Base-by-base conservation (phyloP, 2,888 invertebrate genomes). In the Eupithecia centaureata region DNA sequence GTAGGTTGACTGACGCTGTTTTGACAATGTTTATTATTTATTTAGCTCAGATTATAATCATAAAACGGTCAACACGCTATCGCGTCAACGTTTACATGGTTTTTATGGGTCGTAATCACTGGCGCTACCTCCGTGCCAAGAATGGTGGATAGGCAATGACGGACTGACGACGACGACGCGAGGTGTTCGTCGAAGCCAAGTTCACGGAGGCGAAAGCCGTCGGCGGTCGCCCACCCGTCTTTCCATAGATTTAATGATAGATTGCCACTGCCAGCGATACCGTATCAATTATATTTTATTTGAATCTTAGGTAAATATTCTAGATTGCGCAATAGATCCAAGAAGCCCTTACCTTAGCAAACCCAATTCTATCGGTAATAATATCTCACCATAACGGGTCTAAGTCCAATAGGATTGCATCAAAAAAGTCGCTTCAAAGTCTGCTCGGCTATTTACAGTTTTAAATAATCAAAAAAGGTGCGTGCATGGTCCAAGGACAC, bases 161-260 rank as follows among this genome's bases (percentile, higher is more conserved):
- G 72, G 70, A 76, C 73, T 76, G 77, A 67, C 67, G 70, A n/a
- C 72, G 72, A 64, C 66, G 73, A 57, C 63, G 64, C 71, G 72
- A 60, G 67, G 63, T 63, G 64, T 63, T 63, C 70, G 70, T 56
- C 80, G 79, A 81, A 82, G 73, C 81, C 91, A 91, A 89, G 91
- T 91, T 90, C 91, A 90, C 80, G 91, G 90, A 82, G 76, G 69
- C 68, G 75, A 80, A 76, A 82, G 78, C 82, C 80, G 78, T 78
- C 76, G 82, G 79, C 73, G 76, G 75, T 79, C 87, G 82, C 85
- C 87, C 85, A 83, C 85, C 82, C 80, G 83, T 83, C 84, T 91
- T 88, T 88, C 86, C 88, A 84, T 75, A 77, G 79, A 82, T 86
- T 86, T 30, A 18, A 30, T 18, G 57, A 18, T 32, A 30, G 57